Percentiles rank a stretch among this genome's conserved stretches.
Conservation (phyloP, 2,113 vertebrate species). For the Brachypteracias leptosomus region DNA sequence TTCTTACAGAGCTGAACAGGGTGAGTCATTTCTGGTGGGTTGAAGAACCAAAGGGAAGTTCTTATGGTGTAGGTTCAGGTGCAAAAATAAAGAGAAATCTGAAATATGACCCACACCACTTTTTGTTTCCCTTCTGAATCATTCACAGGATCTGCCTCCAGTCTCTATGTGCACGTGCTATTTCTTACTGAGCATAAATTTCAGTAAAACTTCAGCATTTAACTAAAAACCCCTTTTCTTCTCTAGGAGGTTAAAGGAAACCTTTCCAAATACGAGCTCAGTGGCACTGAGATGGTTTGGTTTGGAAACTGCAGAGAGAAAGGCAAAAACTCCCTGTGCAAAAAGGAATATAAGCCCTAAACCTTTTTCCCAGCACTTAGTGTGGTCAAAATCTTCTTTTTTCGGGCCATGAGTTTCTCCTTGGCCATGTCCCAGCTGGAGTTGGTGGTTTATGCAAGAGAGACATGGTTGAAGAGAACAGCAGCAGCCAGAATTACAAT, state of each 20-base stretch:
- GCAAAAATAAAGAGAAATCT: background rate
- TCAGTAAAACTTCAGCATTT: background rate
- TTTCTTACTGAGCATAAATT: background rate
- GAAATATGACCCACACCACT: background rate
- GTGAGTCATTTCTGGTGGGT: background rate
- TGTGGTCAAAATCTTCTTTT: background rate
- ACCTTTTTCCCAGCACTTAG: background rate
- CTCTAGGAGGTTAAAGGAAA: background rate
- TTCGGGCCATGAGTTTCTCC: background rate
- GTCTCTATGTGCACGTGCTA: rapidly evolving
- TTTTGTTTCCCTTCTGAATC: background rate
- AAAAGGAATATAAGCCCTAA: background rate
- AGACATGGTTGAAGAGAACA: background rate
- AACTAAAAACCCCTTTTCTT: background rate
- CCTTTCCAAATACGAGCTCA: background rate
- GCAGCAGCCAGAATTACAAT: background rate
- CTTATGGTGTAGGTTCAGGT: background rate
- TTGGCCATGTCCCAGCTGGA: background rate
- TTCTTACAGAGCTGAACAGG: background rate
- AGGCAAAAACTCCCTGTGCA: background rate
- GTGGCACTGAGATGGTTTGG: background rate
- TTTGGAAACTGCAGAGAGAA: background rate
- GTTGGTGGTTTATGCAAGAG: background rate
- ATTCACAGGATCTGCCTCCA: background rate
- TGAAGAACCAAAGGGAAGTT: background rate